Evolutionary conservation across 2,888 invertebrate genomes (phyloP).

Genomic region (Formica aserva): DNA sequence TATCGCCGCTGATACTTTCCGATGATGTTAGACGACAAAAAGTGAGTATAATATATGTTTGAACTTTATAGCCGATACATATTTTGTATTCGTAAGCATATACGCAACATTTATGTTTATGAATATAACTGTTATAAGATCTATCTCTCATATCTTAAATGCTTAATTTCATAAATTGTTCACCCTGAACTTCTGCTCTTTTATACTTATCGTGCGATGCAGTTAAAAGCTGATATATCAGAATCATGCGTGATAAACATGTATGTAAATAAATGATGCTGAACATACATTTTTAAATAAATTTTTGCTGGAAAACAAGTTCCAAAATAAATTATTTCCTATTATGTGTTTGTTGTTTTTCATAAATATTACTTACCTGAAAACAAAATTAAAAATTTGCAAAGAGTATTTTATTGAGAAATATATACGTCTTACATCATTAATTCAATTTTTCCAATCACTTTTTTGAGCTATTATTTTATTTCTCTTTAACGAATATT

Average conservation of each 20-base stretch:
- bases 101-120: neutral
- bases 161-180: slow-evolving; percentile 13
- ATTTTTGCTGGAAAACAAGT: neutral
- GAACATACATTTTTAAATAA: neutral
- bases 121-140: neutral
- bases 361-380: neutral
- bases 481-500: neutral
- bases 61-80: neutral
- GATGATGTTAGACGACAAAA: slow-evolving; percentile 81
- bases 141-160: neutral
- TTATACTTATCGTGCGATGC: slow-evolving; percentile 11
- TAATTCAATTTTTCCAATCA: neutral
- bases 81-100: neutral
- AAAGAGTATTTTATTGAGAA: neutral
- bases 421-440: neutral
- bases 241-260: slow-evolving; percentile 40
- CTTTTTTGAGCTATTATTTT: neutral
- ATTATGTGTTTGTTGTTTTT: neutral
- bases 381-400: neutral
- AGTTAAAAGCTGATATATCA: slow-evolving; percentile 11
- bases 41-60: slow-evolving; percentile 71
- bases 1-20: slow-evolving; percentile 79
- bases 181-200: slow-evolving; percentile 54
- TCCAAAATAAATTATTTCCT: neutral
- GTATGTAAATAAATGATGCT: neutral